These are phyloP conservation scores for Gibbula magus DNA, from an alignment of 2,888 invertebrate species.

Conservation along the genomic window DNA sequence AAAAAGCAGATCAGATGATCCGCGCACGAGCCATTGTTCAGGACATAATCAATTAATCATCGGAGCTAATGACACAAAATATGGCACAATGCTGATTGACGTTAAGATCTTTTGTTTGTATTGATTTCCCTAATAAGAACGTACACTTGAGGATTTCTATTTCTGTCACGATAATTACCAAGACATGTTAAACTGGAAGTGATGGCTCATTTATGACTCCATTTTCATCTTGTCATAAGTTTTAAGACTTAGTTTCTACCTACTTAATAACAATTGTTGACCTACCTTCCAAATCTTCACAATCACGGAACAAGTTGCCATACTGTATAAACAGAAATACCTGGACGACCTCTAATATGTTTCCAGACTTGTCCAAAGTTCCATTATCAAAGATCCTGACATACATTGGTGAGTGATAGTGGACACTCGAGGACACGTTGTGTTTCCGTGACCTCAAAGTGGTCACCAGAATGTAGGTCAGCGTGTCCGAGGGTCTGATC, in stretches of 20 bases:
- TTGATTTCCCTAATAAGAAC: too few relatives aligned
- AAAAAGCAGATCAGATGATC: too few relatives aligned
- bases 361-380: not conserved
- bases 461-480: slow-evolving; percentile 32
- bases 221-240: too few relatives aligned
- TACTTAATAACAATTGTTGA: too few relatives aligned
- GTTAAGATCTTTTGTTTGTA: not conserved
- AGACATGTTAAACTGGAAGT: too few relatives aligned
- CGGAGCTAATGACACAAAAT: too few relatives aligned
- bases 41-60: not conserved
- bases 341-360: not conserved
- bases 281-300: slow-evolving; percentile 67
- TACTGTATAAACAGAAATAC: slow-evolving; percentile 61
- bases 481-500: slow-evolving; percentile 55
- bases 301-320: slow-evolving; percentile 66
- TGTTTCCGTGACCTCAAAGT: not conserved
- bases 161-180: too few relatives aligned
- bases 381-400: slow-evolving; percentile 31
- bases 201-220: too few relatives aligned
- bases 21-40: not conserved
- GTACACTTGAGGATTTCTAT: too few relatives aligned
- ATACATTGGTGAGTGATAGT: slow-evolving; percentile 55
- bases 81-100: not conserved
- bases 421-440: slow-evolving; percentile 11
- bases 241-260: too few relatives aligned